These are phyloP conservation scores for Dryas iulia DNA, from an alignment of 1,140 invertebrate genomes.

Conservation along the genomic window DNA sequence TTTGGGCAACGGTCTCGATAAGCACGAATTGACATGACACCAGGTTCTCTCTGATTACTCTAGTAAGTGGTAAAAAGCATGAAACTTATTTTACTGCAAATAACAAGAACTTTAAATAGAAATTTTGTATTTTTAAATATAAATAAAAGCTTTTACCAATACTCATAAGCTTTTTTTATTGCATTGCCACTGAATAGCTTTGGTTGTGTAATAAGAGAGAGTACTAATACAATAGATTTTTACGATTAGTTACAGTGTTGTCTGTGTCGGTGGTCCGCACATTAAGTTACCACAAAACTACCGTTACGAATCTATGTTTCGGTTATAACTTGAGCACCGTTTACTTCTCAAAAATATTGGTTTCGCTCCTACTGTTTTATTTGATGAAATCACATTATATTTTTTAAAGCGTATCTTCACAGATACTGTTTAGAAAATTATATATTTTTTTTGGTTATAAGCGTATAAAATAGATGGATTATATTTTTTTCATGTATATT, in stretches of 20 bases:
- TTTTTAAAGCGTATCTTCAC: background rate
- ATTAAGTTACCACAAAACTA: conserved; percentile 37
- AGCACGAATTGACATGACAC: too few relatives aligned
- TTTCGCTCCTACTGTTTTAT: conserved; percentile 27
- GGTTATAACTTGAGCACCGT: conserved; percentile 37
- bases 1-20: too few relatives aligned
- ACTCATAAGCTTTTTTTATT: background rate
- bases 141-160: background rate
- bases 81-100: background rate
- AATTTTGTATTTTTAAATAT: background rate
- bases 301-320: conserved; percentile 52
- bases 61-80: too few relatives aligned
- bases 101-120: background rate
- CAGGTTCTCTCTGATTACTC: too few relatives aligned
- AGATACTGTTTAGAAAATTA: too few relatives aligned
- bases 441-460: too few relatives aligned
- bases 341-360: conserved; percentile 36
- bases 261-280: conserved; percentile 52
- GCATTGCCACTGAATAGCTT: background rate
- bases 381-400: background rate
- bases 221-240: conserved; percentile 40
- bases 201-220: conserved; percentile 22
- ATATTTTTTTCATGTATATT: too few relatives aligned
- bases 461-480: too few relatives aligned
- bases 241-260: conserved; percentile 44